A percentile compares a stretch with the other conserved stretches of the same genome.
phyloP scores from a whole-genome alignment of 2,888 invertebrate genomes.

The Silvanus unidentatus region DNA sequence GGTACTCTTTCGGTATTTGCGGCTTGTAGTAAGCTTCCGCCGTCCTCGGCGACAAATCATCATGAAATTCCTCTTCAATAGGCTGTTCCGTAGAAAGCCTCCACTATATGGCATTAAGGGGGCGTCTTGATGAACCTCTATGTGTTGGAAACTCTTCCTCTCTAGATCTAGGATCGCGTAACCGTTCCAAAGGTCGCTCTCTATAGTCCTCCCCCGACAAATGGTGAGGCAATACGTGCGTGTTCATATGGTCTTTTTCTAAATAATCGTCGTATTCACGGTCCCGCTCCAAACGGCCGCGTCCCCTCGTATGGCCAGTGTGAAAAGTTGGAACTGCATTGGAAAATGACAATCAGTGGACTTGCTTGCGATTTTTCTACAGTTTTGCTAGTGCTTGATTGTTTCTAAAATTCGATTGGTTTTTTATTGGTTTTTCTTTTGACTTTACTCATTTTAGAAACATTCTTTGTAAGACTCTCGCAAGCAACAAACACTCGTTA shows the following conservation, averaged over 20 bases:
- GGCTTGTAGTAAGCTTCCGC: constrained; percentile 41
- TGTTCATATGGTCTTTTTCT: constrained; percentile 35
- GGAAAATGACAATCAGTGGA: constrained; percentile 11
- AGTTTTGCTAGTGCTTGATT: neutral
- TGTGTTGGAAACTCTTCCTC: constrained; percentile 47
- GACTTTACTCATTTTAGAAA: neutral
- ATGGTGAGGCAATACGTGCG: constrained; percentile 31
- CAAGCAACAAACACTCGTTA: no score
- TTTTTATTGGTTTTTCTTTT: neutral
- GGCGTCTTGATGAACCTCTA: constrained; percentile 61
- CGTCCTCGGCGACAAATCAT: constrained; percentile 39
- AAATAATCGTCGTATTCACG: constrained; percentile 53
- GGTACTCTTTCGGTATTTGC: constrained; percentile 42
- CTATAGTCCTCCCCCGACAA: constrained; percentile 41
- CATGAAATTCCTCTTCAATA: constrained; percentile 46
- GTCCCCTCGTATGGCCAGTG: constrained; percentile 44
- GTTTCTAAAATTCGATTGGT: neutral
- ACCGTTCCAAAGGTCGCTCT: constrained; percentile 34
- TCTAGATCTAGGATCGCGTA: constrained; percentile 36
- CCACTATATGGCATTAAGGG: constrained; percentile 70
- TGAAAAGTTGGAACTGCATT: constrained; percentile 45
- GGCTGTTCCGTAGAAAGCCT: constrained; percentile 49
- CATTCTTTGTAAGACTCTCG: neutral
- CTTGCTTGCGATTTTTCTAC: neutral
- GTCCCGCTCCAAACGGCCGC: constrained; percentile 50